phyloP scores from a whole-genome alignment of 2,888 invertebrate species.

The Caenorhabditis angaria region DNA sequence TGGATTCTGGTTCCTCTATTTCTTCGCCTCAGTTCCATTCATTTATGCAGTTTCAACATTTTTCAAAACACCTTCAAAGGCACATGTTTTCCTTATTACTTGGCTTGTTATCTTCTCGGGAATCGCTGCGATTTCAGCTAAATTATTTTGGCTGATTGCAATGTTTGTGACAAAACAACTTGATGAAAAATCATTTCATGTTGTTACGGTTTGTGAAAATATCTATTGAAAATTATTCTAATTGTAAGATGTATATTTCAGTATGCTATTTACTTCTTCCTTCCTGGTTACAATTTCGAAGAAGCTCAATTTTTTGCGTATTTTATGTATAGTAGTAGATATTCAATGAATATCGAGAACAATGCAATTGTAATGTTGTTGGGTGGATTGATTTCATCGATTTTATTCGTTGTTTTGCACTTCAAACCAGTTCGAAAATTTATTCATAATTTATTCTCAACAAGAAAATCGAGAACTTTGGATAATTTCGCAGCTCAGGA shows the following conservation, averaged over 20 bases:
- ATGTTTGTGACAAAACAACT: conserved; percentile 13
- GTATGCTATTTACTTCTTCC: no score
- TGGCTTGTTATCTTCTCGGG: conserved; percentile 56
- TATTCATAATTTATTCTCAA: no score
- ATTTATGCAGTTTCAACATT: conserved; percentile 65
- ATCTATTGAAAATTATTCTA: no score
- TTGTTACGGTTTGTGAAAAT: no score
- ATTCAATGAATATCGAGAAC: conserved; percentile 40
- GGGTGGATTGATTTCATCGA: conserved; percentile 55
- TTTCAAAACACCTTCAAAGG: conserved; percentile 59
- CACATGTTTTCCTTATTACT: conserved; percentile 53
- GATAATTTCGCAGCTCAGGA: conserved; percentile 20
- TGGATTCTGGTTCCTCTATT: conserved; percentile 61
- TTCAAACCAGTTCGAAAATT: conserved; percentile 30
- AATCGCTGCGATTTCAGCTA: conserved; percentile 30
- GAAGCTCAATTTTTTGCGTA: no score
- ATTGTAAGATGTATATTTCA: no score
- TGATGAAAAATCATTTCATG: no score
- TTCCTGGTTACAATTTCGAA: no score
- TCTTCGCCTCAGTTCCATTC: conserved; percentile 61
- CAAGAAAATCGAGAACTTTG: no score
- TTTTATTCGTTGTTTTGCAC: conserved; percentile 52
- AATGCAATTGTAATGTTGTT: conserved; percentile 50
- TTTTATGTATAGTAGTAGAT: no score
- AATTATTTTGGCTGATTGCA: conserved; percentile 10